These are phyloP conservation scores for Epinephelus malabaricus DNA, from an alignment of 2,797 vertebrate genomes.

Conservation along the genomic window DNA sequence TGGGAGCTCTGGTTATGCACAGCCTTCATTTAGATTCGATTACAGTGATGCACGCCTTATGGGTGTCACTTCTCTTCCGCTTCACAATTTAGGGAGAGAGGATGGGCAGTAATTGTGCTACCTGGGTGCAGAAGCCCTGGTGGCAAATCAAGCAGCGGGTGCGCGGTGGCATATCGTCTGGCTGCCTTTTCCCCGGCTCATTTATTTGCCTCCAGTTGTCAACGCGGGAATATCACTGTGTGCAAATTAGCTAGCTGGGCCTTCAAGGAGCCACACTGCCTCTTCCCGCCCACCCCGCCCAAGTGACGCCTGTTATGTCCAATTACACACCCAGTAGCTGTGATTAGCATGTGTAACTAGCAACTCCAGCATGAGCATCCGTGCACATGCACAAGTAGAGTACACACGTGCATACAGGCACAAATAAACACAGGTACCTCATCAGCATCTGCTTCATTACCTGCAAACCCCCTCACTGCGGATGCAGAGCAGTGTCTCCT, in stretches of 20 bases:
- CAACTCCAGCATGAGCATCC: slow-evolving; percentile 46
- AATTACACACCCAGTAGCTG: slow-evolving; percentile 82
- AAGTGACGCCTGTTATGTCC: slow-evolving; percentile 84
- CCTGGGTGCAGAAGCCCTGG: slow-evolving; percentile 81
- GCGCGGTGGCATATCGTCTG: slow-evolving; percentile 77
- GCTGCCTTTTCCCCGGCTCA: slow-evolving; percentile 80
- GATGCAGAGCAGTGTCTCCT: slow-evolving; percentile 47
- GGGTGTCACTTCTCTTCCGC: slow-evolving; percentile 90
- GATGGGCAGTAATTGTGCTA: slow-evolving; percentile 85
- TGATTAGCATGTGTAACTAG: slow-evolving; percentile 79
- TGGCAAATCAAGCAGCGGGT: slow-evolving; percentile 83
- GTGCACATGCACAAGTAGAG: slow-evolving; percentile 21
- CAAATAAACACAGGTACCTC: slow-evolving; percentile 41
- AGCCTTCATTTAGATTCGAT: slow-evolving; percentile 91
- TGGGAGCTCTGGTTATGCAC: slow-evolving; percentile 84
- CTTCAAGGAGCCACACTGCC: slow-evolving; percentile 76
- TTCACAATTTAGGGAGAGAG: slow-evolving; percentile 88
- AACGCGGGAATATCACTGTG: slow-evolving; percentile 80
- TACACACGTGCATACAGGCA: slow-evolving; percentile 30
- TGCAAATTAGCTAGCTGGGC: slow-evolving; percentile 81
- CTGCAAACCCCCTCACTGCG: slow-evolving; percentile 33
- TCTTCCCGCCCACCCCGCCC: slow-evolving; percentile 68
- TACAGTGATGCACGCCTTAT: slow-evolving; percentile 88
- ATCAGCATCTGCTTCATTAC: slow-evolving; percentile 68
- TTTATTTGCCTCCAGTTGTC: slow-evolving; percentile 88